Base-by-base conservation (phyloP, 2,888 invertebrate genomes). In the Nomada flava region DNA sequence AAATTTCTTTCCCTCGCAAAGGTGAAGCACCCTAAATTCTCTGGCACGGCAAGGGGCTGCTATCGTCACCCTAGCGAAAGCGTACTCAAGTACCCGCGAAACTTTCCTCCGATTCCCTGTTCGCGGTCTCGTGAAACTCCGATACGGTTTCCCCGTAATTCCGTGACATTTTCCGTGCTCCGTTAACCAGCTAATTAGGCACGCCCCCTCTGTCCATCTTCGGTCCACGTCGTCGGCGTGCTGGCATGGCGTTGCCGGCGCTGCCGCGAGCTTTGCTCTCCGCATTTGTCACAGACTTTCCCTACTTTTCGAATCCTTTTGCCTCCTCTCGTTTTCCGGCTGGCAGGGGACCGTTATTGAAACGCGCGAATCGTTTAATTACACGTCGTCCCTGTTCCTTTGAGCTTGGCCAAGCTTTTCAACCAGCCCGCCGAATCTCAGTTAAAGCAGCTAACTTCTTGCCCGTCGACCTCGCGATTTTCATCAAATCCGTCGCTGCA, bases 111-210 rank as follows among this genome's bases (percentile, higher is more conserved):
- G 76, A 53, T 60, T 42, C 18, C 26, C 36, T 18, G 23, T 50
- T 26, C 76, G 44, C 57, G 20, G 42, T 62, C 36, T 3, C 23
- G 23, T 50, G 57, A 81, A 81, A 81, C 70, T 76, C 67, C 60
- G 50, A 57, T 70, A 57, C 67, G 60, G 36, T 15, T 55, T 67
- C 67, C 57, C 18, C 50, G 64, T 65, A 83, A 79, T 78, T 75
- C 60, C 76, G 15, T 44, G 50, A 53, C 64, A 50, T 69, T 70
- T 76, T 67, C 72, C 67, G 64, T 50, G 73, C 50, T 57, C 72
- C 76, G 79, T 86, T 86, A 84, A 77, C 74, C 71, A 62, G 69
- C 82, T 87, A 87, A 87, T 81, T 85, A 78, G 36, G 36, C 36
- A 7, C 71, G 26, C 57, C 47, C 60, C 71, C 81, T 75, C 59